These are phyloP conservation scores for Drosophila dives DNA, from an alignment of 2,888 invertebrate species.

Conservation along the genomic window DNA sequence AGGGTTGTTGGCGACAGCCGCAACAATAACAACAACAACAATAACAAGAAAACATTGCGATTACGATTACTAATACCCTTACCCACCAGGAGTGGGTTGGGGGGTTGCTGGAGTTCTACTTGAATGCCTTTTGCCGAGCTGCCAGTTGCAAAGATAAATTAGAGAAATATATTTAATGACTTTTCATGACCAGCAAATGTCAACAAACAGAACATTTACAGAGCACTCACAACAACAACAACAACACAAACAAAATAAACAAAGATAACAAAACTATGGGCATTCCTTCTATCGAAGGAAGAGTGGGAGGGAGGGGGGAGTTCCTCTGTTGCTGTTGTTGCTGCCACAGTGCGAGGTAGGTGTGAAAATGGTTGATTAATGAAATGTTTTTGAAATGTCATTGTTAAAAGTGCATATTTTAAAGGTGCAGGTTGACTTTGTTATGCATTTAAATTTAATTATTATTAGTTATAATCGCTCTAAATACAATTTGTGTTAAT, in stretches of 20 bases:
- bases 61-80: constrained; percentile 5
- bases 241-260: constrained; percentile 34
- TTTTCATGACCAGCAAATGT: constrained; percentile 79
- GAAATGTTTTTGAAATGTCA: constrained; percentile 52
- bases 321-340: constrained; percentile 12
- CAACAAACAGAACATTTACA: constrained; percentile 73
- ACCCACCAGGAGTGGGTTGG: neutral
- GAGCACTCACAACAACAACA: constrained; percentile 58
- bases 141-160: constrained; percentile 70
- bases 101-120: constrained; percentile 33
- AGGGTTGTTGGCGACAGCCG: constrained; percentile 48
- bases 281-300: constrained; percentile 30
- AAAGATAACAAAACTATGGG: constrained; percentile 59
- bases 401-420: constrained; percentile 46
- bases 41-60: constrained; percentile 6
- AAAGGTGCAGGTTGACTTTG: constrained; percentile 8
- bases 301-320: constrained; percentile 5
- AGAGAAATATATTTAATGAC: constrained; percentile 76
- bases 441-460: neutral
- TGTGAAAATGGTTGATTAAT: constrained; percentile 81
- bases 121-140: constrained; percentile 68
- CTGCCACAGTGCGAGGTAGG: constrained; percentile 46
- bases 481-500: neutral
- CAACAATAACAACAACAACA: constrained; percentile 9
- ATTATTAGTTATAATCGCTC: too few species aligned